phyloP scores from a whole-genome alignment of 2,113 vertebrate genomes.

The Ctenomys sociabilis region DNA sequence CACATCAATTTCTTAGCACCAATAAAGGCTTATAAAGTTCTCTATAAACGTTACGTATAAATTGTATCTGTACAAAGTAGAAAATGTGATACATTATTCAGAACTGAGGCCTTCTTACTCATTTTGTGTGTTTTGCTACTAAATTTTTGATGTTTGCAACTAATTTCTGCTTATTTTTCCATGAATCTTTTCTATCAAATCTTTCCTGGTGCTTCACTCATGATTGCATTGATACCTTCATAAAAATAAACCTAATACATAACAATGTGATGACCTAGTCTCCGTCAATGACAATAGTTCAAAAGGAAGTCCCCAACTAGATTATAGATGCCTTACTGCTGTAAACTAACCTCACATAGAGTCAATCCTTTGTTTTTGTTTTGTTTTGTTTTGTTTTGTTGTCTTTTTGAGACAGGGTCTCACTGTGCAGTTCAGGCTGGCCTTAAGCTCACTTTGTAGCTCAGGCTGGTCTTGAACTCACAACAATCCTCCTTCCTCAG shows the following conservation, averaged over 20 bases:
- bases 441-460: no score
- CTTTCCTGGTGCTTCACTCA: not conserved
- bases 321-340: not conserved
- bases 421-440: no score
- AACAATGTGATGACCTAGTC: not conserved
- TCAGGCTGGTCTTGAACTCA: no score
- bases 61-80: not conserved
- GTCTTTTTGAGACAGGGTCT: no score
- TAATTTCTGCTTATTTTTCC: not conserved
- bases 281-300: slow-evolving; percentile 18
- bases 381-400: no score
- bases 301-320: not conserved
- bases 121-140: not conserved
- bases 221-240: not conserved
- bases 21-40: not conserved
- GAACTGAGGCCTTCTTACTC: no score
- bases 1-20: not conserved
- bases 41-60: not conserved
- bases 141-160: not conserved
- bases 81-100: not conserved
- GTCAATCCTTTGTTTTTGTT: no score
- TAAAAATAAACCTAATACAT: not conserved
- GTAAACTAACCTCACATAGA: not conserved
- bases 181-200: not conserved
- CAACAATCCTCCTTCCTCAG: no score